Conservation (phyloP, 2,113 vertebrate species). For the Charadrius vociferus region DNA sequence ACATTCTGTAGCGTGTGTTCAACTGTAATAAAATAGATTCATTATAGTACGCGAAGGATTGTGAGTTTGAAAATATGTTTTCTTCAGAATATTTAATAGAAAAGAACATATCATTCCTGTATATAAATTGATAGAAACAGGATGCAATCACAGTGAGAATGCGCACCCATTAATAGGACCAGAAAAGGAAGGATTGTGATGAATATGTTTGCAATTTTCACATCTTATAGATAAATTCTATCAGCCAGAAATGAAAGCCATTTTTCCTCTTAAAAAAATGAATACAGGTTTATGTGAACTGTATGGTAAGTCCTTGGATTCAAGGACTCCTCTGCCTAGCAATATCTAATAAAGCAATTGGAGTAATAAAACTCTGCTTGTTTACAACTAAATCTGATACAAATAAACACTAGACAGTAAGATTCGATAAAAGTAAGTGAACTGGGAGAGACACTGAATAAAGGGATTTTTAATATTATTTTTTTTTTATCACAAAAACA, state of each 20-base stretch:
- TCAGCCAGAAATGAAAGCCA: constrained; percentile 19
- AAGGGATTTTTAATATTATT: not conserved
- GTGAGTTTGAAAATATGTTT: constrained; percentile 25
- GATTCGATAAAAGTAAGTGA: not conserved
- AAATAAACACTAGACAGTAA: not conserved
- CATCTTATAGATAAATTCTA: constrained; percentile 42
- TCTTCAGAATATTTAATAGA: constrained; percentile 51
- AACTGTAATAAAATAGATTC: constrained; percentile 56
- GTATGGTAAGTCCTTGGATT: not conserved
- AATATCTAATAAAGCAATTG: not conserved
- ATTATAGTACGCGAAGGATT: not conserved
- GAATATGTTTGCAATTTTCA: constrained; percentile 49
- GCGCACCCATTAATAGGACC: not conserved
- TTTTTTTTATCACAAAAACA: not conserved
- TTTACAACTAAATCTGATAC: not conserved
- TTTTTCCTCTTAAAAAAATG: not conserved
- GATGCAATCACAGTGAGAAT: not conserved
- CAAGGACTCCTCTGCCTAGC: not conserved
- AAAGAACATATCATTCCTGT: not conserved
- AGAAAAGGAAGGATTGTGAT: constrained; percentile 30
- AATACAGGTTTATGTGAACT: not conserved
- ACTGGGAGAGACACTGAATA: not conserved
- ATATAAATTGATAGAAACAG: constrained; percentile 36
- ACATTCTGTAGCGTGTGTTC: constrained; percentile 1
- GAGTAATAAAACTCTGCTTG: not conserved